A percentile compares a stretch with the other conserved stretches of the same genome.
These are phyloP conservation scores for Onychomys leucogaster DNA, from an alignment of 2,797 vertebrate species.

Conservation along the genomic window DNA sequence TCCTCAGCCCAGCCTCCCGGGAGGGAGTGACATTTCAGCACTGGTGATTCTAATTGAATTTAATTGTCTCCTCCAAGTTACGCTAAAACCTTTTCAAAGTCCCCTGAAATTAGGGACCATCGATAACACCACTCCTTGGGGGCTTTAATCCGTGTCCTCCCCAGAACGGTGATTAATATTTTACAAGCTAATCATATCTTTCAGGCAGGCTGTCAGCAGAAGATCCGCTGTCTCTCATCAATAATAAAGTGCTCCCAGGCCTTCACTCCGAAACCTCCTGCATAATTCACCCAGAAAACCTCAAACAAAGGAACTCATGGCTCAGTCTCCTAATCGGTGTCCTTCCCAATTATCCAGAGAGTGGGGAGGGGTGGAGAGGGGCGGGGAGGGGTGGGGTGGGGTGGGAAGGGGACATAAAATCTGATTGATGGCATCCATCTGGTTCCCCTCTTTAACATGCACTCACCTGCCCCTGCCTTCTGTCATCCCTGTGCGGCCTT, in stretches of 20 bases:
- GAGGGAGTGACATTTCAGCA: constrained; percentile 64
- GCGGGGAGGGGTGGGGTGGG: neutral
- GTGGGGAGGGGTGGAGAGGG: neutral
- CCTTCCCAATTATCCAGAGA: constrained; percentile 70
- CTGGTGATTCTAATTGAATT: constrained; percentile 87
- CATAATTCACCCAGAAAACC: constrained; percentile 87
- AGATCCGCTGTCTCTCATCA: constrained; percentile 87
- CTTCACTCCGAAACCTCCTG: constrained; percentile 77
- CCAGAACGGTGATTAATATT: constrained; percentile 86
- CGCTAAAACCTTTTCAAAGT: constrained; percentile 83
- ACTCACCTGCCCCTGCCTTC: constrained; percentile 24
- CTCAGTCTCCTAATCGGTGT: constrained; percentile 40
- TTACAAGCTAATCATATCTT: constrained; percentile 88
- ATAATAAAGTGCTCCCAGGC: constrained; percentile 87
- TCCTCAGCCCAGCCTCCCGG: accelerated
- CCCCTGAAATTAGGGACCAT: constrained; percentile 83
- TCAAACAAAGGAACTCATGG: constrained; percentile 63
- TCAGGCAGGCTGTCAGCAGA: constrained; percentile 86
- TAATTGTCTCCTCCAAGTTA: constrained; percentile 85
- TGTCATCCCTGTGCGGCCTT: neutral
- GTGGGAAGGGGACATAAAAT: neutral
- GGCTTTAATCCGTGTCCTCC: constrained; percentile 82
- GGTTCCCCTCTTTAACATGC: constrained; percentile 49
- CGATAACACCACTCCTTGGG: constrained; percentile 76
- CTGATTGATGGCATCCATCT: constrained; percentile 12